Base-by-base conservation (phyloP, 2,888 invertebrate species). In the Patella pellucida region DNA sequence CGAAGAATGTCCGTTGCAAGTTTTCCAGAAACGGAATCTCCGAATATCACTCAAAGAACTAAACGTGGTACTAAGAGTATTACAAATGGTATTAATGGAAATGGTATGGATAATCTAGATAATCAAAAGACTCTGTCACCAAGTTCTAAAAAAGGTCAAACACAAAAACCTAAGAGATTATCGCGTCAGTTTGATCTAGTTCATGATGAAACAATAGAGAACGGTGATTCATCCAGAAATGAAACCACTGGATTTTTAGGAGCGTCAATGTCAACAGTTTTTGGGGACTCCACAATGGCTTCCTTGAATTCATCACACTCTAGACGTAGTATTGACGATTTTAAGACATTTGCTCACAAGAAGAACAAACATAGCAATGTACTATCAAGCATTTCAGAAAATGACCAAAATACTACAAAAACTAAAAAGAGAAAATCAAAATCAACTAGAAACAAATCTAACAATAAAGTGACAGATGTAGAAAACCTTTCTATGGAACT, bases 251-350 rank as follows among this genome's bases (percentile, higher is more conserved):
- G 69, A 50, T 31, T 68, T n/a, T 31, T 54, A 31, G 83, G 83
- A 52, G 73, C 81, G 12, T 85, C 85, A 12, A 84, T 85, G 85
- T 85, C 85, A 14, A 72, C 79, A 4, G 83, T 81, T 1, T 85
- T 81, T 74, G 81, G 79, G 62, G 84, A 84, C 62, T 72, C 81
- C 5, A 78, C 81, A 19, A 74, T 82, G 75, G 78, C 80, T 0
- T 79, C 81, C 7, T 69, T 83, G 15, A 69, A 51, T 67, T 71
- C 78, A 23, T 19, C 74, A 14, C 76, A 79, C 11, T 79, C 79
- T 1, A 72, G 85, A 41, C 81, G 75, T 41, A 85, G 85, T 72
- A 83, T 85, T 68, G 83, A 85, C 76, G 85, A 85, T 74, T 85
- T 85, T 71, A 83, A 78, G 52, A 19, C 75, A 3, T 67, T 52